Percentiles rank a stretch among this genome's conserved stretches.
phyloP scores from a whole-genome alignment of 1,140 invertebrate genomes.

The Neelides sp. region DNA sequence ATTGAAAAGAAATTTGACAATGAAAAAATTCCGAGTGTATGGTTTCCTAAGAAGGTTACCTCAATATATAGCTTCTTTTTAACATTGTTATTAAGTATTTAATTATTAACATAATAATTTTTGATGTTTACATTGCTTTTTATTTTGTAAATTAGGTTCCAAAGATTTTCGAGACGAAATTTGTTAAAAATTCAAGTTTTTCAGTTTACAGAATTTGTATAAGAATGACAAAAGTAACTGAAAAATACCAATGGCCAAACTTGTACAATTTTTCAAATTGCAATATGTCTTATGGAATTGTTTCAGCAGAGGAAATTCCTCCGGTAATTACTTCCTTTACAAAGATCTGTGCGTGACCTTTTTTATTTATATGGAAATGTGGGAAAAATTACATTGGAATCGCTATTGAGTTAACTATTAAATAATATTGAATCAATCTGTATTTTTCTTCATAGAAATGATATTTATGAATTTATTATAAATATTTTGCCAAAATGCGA shows the following conservation, averaged over 20 bases:
- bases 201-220: slow-evolving; percentile 9
- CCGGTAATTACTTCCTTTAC: no score
- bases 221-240: neutral
- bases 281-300: neutral
- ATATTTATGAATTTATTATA: no score
- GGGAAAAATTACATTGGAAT: no score
- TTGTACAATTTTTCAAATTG: neutral
- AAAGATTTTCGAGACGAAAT: neutral
- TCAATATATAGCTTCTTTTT: neutral
- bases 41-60: neutral
- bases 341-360: no score
- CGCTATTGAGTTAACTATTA: no score
- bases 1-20: slow-evolving; percentile 34
- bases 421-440: neutral
- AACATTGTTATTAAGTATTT: no score
- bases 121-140: no score
- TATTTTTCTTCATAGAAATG: neutral
- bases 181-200: neutral
- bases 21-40: slow-evolving; percentile 8
- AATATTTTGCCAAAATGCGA: no score
- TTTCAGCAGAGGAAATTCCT: neutral
- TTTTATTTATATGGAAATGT: no score
- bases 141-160: slow-evolving; percentile 4
- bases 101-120: no score
- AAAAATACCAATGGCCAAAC: neutral